A percentile compares a stretch with the other conserved stretches of the same genome.
phyloP scores from a whole-genome alignment of 2,797 vertebrate genomes.

The Hyperoplus lanceolatus region DNA sequence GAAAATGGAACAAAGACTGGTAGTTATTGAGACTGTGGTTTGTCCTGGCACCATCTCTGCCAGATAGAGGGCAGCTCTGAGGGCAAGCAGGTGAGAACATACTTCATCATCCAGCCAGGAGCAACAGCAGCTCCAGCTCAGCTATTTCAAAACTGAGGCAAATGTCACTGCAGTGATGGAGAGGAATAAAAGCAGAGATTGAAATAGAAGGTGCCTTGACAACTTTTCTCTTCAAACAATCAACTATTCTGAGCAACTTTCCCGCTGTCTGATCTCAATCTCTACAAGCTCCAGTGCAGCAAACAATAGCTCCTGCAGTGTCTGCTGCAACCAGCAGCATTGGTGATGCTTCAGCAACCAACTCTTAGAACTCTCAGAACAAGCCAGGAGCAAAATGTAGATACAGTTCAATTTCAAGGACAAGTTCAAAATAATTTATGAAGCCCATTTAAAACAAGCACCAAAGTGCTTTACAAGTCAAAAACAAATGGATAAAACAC shows the following conservation, averaged over 20 bases:
- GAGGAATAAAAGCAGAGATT: constrained; percentile 18
- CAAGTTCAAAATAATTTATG: too few relatives aligned
- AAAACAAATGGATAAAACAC: too few relatives aligned
- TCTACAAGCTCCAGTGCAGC: constrained; percentile 38
- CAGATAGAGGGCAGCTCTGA: constrained; percentile 6
- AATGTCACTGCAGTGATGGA: constrained; percentile 30
- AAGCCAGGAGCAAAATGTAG: too few relatives aligned
- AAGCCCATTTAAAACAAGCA: too few relatives aligned
- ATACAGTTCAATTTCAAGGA: too few relatives aligned
- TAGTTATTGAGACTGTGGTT: constrained; percentile 4
- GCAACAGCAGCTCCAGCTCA: constrained; percentile 23
- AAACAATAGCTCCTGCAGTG: constrained; percentile 29
- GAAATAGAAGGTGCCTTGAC: constrained; percentile 36
- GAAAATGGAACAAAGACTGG: constrained; percentile 4
- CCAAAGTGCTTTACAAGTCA: too few relatives aligned
- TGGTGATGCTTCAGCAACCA: constrained; percentile 21
- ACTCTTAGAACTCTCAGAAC: not conserved
- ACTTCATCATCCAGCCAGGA: constrained; percentile 33
- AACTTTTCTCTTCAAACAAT: constrained; percentile 54
- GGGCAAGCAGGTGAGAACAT: constrained; percentile 12
- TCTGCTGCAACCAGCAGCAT: constrained; percentile 47
- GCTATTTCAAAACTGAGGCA: constrained; percentile 24
- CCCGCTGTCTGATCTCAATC: constrained; percentile 35
- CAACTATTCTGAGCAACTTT: constrained; percentile 45
- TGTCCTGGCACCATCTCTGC: constrained; percentile 9